A percentile compares a stretch with the other conserved stretches of the same genome.
Evolutionary conservation across 2,113 vertebrate genomes (phyloP).

Genomic region (Podocnemis expansa): DNA sequence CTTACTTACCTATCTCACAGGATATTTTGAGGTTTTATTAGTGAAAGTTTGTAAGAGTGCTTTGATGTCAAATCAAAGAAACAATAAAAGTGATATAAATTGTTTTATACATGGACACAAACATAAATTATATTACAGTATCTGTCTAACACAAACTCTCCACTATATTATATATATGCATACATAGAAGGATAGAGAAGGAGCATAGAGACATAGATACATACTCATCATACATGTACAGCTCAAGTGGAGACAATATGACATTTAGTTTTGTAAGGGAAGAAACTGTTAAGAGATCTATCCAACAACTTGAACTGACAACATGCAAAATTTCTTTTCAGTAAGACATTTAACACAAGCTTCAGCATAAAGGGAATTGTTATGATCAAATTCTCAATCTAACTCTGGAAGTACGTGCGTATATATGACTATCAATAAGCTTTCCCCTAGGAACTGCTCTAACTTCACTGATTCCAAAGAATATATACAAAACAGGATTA

Average conservation of each 20-base stretch:
- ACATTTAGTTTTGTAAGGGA: rapidly evolving
- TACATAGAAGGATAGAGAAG: background rate
- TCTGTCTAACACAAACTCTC: background rate
- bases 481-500: background rate
- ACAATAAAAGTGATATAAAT: background rate
- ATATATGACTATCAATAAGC: background rate
- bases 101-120: background rate
- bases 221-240: background rate
- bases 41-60: background rate
- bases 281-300: background rate
- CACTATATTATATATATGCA: background rate
- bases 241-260: background rate
- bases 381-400: background rate
- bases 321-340: background rate
- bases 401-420: background rate
- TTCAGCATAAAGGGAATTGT: background rate
- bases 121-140: background rate
- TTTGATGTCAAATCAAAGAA: background rate
- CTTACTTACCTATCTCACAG: background rate
- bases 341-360: background rate
- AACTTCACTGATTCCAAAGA: rapidly evolving
- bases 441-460: background rate
- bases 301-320: background rate
- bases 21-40: background rate
- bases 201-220: background rate